Base-by-base conservation (phyloP, 2,113 vertebrate species). In the Pan paniscus region DNA sequence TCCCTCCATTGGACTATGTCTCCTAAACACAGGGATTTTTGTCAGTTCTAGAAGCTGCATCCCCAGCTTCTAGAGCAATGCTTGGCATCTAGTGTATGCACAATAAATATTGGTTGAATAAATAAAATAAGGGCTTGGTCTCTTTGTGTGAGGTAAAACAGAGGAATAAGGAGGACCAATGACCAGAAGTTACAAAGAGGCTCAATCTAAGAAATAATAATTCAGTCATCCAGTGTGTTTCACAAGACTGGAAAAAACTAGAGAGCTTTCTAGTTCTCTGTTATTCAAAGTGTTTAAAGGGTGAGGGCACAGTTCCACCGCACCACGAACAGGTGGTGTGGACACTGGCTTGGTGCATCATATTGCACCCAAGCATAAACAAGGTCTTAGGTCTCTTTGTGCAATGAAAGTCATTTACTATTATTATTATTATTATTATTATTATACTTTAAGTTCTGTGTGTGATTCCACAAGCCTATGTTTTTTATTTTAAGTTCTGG, bases 271-370 rank as follows among this genome's bases (percentile, higher is more conserved):
- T 32, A 30, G 48, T 25, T 30, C 87, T 40, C 88, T 83, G 70
- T 50, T 59, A 68, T 14, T 23, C 30, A 4, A 40, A 30, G 22
- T 48, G 55, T 30, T 67, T n/a, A 6, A 4, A 14, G 30, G 22
- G 3, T 25, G 10, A 18, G 27, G 3, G 38, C 16, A 32, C 8
- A 30, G 27, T 30, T 55, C 67, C 72, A 40, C 32, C 1, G 5
- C n/a, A 80, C 46, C 27, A 46, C 3, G 22, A 52, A 22, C 5
- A n/a, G 13, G 13, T 2, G 0, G 16, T 11, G 0, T 46, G 23
- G 9, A 3, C 20, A 78, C 57, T 1, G 14, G 2, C 6, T 14
- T 9, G 14, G 4, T 89, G n/a, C 2, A 1, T 40, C 3, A 4
- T 2, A 4, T 0, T 8, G 14, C 12, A 40, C 20, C 52, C 5